Percentiles rank a stretch among this genome's conserved stretches.
Conservation (phyloP, 2,113 vertebrate species). For the Xyliphius kryptos region DNA sequence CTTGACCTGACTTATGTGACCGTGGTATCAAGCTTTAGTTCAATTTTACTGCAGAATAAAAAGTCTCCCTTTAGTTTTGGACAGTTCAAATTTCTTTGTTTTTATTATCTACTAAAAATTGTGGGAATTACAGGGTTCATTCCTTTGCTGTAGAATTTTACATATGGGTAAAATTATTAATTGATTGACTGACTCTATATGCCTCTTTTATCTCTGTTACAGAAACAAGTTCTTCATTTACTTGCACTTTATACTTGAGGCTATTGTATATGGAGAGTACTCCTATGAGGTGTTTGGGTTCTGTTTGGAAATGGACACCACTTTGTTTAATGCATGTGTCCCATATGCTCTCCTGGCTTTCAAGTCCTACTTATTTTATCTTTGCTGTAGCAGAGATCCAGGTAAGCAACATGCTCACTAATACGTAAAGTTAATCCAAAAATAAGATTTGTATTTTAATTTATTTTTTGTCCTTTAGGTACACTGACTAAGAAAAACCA, state of each 20-base stretch:
- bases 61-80: too few species aligned
- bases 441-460: too few species aligned
- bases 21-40: too few species aligned
- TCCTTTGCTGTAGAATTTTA: too few species aligned
- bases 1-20: too few species aligned
- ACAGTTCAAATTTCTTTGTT: too few species aligned
- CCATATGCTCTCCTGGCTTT: conserved; percentile 77
- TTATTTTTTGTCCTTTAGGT: conserved; percentile 55
- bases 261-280: conserved; percentile 77
- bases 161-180: too few species aligned
- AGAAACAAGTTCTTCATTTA: conserved; percentile 77
- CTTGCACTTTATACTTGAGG: conserved; percentile 78
- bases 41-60: too few species aligned
- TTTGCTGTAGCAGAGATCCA: conserved; percentile 76
- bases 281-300: conserved; percentile 79
- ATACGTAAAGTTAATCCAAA: too few species aligned
- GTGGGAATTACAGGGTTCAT: too few species aligned
- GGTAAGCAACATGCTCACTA: conserved; percentile 58
- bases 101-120: too few species aligned
- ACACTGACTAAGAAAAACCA: conserved; percentile 75
- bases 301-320: conserved; percentile 79
- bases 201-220: conserved; percentile 26
- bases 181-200: background rate
- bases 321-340: conserved; percentile 61
- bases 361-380: conserved; percentile 72